These are phyloP conservation scores for Macroramphosus scolopax DNA, from an alignment of 2,797 vertebrate genomes.

Conservation along the genomic window DNA sequence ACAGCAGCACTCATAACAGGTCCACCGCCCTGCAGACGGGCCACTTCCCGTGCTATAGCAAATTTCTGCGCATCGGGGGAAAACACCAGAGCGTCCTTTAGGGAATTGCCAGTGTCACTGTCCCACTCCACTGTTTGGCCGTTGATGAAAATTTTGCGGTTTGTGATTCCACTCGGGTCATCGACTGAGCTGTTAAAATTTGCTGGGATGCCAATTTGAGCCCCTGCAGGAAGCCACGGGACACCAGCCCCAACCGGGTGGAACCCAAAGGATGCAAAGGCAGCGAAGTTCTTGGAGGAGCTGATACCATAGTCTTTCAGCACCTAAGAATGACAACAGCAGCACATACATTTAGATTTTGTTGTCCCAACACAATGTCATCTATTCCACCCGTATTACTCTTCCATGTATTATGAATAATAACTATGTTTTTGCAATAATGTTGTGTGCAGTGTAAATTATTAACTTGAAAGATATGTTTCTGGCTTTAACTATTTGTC, in stretches of 20 bases:
- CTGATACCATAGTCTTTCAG: constrained; percentile 75
- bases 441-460: no score
- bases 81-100: constrained; percentile 83
- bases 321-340: constrained; percentile 57
- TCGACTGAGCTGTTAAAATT: constrained; percentile 82
- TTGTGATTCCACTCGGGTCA: constrained; percentile 71
- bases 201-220: constrained; percentile 85
- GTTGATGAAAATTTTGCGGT: constrained; percentile 80
- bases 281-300: constrained; percentile 67
- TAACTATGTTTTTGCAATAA: no score
- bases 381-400: no score
- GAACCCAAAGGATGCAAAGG: constrained; percentile 87
- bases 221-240: constrained; percentile 84
- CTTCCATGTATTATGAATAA: no score
- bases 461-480: no score
- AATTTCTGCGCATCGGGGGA: constrained; percentile 87
- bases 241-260: constrained; percentile 88
- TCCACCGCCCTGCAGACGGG: constrained; percentile 74
- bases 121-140: constrained; percentile 84
- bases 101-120: constrained; percentile 70
- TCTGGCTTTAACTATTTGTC: no score
- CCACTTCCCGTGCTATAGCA: constrained; percentile 85
- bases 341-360: not conserved
- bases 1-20: constrained; percentile 78
- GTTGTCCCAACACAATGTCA: no score